Conservation (phyloP, 2,888 invertebrate species). For the Acleris cristana region DNA sequence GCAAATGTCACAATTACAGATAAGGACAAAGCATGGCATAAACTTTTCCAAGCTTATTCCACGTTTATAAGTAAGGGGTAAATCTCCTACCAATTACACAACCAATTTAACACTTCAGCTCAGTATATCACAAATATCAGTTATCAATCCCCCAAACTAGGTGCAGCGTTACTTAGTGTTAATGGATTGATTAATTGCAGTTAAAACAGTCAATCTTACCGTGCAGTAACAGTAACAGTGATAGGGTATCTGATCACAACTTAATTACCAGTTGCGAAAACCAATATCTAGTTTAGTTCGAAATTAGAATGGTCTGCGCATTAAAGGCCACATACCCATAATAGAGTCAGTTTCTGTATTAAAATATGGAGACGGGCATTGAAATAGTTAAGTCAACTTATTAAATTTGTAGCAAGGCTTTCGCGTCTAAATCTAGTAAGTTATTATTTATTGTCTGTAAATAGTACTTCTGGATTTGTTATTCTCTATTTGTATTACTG, state of each 20-base stretch:
- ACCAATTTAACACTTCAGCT: neutral
- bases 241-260: conserved; percentile 51
- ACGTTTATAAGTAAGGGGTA: too few species aligned
- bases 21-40: too few species aligned
- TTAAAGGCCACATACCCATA: too few species aligned
- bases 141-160: neutral
- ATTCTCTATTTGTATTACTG: too few species aligned
- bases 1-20: too few species aligned
- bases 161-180: conserved; percentile 44
- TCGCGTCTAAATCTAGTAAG: neutral
- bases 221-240: conserved; percentile 52
- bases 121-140: neutral
- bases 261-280: conserved; percentile 54
- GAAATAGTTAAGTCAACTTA: conserved; percentile 22
- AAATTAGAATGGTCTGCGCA: conserved; percentile 30
- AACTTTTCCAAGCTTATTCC: too few species aligned
- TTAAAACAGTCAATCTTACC: conserved; percentile 53
- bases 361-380: neutral
- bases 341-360: too few species aligned
- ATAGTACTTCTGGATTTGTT: too few species aligned
- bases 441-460: too few species aligned
- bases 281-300: conserved; percentile 34
- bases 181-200: conserved; percentile 61
- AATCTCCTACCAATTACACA: conserved; percentile 1
- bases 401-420: conserved; percentile 20